Evolutionary conservation across 2,888 invertebrate genomes (phyloP).

Genomic region (Drosophila peninsularis): DNA sequence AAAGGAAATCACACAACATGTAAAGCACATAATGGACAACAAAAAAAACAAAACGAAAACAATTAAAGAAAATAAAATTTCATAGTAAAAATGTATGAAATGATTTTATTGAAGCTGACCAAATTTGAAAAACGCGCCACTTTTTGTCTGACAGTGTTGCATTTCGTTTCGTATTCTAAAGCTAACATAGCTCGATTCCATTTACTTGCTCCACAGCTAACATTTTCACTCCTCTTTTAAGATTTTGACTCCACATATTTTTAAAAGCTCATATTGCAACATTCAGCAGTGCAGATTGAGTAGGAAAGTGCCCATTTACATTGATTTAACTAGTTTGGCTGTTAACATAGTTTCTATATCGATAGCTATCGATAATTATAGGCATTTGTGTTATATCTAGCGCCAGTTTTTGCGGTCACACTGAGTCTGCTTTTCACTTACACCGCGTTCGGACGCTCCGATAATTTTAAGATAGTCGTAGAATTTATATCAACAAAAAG

Average conservation of each 20-base stretch:
- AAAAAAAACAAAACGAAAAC: slow-evolving; percentile 56
- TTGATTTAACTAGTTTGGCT: not conserved
- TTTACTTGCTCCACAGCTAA: not conserved
- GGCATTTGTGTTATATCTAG: not conserved
- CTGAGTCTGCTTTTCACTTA: slow-evolving; percentile 53
- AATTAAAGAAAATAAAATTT: slow-evolving; percentile 71
- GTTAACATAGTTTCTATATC: not conserved
- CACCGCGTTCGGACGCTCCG: slow-evolving; percentile 63
- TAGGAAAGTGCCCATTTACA: too few species aligned
- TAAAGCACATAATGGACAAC: slow-evolving; percentile 75
- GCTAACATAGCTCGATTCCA: not conserved
- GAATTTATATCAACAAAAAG: slow-evolving; percentile 45
- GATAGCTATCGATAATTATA: slow-evolving; percentile 15
- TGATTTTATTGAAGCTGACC: slow-evolving; percentile 1
- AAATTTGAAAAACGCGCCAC: slow-evolving; percentile 8
- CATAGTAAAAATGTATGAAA: slow-evolving; percentile 58
- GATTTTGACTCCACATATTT: not conserved
- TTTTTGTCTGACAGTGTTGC: not conserved
- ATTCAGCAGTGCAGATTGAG: too few species aligned
- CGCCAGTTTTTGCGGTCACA: slow-evolving; percentile 30
- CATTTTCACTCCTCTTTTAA: not conserved
- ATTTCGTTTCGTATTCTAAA: not conserved
- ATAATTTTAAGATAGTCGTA: slow-evolving; percentile 65
- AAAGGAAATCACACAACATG: slow-evolving; percentile 67
- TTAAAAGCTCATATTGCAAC: too few species aligned